Percentiles rank a stretch among this genome's conserved stretches.
These are phyloP conservation scores for Canis aureus DNA, from an alignment of 2,113 vertebrate genomes.

Conservation along the genomic window DNA sequence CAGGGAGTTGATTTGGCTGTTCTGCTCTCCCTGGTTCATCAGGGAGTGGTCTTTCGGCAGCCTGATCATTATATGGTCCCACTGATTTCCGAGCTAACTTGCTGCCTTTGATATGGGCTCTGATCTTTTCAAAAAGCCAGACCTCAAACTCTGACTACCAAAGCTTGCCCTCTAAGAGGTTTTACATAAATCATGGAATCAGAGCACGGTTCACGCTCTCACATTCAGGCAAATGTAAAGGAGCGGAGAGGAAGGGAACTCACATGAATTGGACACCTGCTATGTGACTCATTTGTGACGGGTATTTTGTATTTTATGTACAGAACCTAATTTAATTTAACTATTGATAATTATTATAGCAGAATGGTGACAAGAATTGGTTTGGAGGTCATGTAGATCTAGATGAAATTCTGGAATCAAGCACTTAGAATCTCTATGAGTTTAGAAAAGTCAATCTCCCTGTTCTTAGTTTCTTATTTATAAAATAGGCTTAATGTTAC, in stretches of 20 bases:
- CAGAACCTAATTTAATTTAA: not conserved
- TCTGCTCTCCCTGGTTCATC: not conserved
- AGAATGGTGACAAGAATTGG: not conserved
- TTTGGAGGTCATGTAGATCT: not conserved
- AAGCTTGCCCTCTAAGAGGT: conserved; percentile 52
- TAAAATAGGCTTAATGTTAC: conserved; percentile 32
- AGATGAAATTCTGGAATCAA: not conserved
- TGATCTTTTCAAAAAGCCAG: conserved; percentile 71
- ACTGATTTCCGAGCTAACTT: conserved; percentile 46
- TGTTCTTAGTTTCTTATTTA: conserved; percentile 54
- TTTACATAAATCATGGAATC: conserved; percentile 54
- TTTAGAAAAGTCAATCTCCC: conserved; percentile 33
- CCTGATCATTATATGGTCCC: not conserved
- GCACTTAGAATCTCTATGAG: not conserved
- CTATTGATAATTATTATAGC: not conserved
- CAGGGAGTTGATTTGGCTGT: conserved; percentile 60
- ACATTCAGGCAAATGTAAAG: not conserved
- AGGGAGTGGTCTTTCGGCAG: not conserved
- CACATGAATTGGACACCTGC: not conserved
- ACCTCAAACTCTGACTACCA: conserved; percentile 59
- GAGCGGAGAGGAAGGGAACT: not conserved
- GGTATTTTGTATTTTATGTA: conserved; percentile 22
- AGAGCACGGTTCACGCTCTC: not conserved
- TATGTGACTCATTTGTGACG: not conserved
- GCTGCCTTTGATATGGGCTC: conserved; percentile 68